These are phyloP conservation scores for Equus przewalskii DNA, from an alignment of 2,113 vertebrate species.

Conservation along the genomic window DNA sequence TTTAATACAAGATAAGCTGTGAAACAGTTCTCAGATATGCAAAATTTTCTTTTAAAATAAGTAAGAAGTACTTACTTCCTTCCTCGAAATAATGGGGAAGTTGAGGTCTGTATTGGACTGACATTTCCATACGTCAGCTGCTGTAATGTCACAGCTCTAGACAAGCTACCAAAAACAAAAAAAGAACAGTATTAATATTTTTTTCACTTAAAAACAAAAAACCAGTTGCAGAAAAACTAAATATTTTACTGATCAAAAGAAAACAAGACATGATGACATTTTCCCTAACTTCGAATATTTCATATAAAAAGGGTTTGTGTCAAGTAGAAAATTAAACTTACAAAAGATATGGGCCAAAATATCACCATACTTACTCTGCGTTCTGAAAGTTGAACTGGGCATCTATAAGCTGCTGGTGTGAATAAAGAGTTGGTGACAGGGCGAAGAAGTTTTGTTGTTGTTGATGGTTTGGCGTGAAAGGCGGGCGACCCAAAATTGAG, in stretches of 20 bases:
- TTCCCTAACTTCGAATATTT: slow-evolving; percentile 41
- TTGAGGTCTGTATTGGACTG: slow-evolving; percentile 66
- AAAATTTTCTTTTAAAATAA: slow-evolving; percentile 59
- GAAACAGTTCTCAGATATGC: not conserved
- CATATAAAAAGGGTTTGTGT: not conserved
- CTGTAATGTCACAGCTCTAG: slow-evolving; percentile 83
- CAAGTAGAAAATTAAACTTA: not conserved
- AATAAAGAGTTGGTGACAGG: slow-evolving; percentile 78
- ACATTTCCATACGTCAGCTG: slow-evolving; percentile 75
- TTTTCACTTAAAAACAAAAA: slow-evolving; percentile 40
- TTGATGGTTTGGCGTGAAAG: slow-evolving; percentile 84
- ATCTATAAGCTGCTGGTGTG: slow-evolving; percentile 83
- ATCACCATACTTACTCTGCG: slow-evolving; percentile 87
- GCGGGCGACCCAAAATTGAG: slow-evolving; percentile 85
- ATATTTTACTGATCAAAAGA: slow-evolving; percentile 34
- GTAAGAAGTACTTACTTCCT: slow-evolving; percentile 89
- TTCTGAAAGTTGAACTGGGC: slow-evolving; percentile 83
- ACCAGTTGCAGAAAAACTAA: slow-evolving; percentile 26
- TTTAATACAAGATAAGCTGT: not conserved
- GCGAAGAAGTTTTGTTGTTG: slow-evolving; percentile 76
- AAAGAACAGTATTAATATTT: slow-evolving; percentile 49
- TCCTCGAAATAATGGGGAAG: slow-evolving; percentile 82
- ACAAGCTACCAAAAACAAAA: slow-evolving; percentile 83
- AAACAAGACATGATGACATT: slow-evolving; percentile 1
- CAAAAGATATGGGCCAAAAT: slow-evolving; percentile 40